These are phyloP conservation scores for Alcedo quadribrachys DNA, from an alignment of 2,797 vertebrate species.

Conservation along the genomic window DNA sequence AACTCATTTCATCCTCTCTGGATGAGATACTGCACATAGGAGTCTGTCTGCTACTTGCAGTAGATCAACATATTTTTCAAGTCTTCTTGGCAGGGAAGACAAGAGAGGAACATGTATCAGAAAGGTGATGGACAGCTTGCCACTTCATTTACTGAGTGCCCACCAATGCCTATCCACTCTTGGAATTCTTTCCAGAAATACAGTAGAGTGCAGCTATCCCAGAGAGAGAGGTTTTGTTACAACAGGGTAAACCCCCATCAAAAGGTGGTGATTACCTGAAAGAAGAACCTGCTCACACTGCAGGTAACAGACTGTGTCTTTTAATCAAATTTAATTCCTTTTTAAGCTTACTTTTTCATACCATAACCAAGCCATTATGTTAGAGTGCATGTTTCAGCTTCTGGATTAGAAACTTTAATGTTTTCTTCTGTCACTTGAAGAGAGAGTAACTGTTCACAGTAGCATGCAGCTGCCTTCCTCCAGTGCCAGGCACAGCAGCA, in stretches of 20 bases:
- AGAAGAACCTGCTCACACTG: not conserved
- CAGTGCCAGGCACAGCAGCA: not conserved
- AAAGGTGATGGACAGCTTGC: not conserved
- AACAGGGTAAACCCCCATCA: not conserved
- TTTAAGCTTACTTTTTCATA: not conserved
- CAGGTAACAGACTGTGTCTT: not conserved
- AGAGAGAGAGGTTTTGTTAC: not conserved
- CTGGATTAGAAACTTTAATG: not conserved
- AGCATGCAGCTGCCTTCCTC: not conserved
- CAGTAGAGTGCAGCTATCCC: not conserved
- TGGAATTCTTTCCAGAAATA: not conserved
- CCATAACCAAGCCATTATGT: not conserved
- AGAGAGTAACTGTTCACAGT: slow-evolving; percentile 22
- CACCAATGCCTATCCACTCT: not conserved
- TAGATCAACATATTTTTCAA: not conserved
- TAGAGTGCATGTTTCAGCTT: not conserved
- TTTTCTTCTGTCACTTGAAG: slow-evolving; percentile 2
- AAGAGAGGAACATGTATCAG: not conserved
- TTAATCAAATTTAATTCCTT: not conserved
- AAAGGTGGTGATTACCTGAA: not conserved
- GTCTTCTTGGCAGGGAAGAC: not conserved
- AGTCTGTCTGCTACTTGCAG: slow-evolving; percentile 1
- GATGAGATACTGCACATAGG: not conserved
- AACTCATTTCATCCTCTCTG: slow-evolving; percentile 21
- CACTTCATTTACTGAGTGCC: not conserved